phyloP scores from a whole-genome alignment of 2,888 invertebrate species.

The Ennomos erosarius region DNA sequence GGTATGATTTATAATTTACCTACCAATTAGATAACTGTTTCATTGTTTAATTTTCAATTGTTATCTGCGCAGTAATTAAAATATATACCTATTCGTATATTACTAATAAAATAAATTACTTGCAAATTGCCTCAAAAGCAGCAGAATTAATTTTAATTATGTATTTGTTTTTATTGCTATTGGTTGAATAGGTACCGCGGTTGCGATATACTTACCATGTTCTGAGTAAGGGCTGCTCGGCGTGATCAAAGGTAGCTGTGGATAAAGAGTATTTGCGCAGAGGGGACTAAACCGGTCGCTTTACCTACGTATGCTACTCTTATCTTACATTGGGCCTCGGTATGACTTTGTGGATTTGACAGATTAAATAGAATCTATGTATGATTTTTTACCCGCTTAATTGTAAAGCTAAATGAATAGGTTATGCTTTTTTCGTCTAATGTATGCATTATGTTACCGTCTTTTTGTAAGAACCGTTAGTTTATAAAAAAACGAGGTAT shows the following conservation, averaged over 20 bases:
- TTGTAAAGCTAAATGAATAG: too few relatives aligned
- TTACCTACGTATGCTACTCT: background rate
- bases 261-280: constrained; percentile 12
- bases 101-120: constrained; percentile 20
- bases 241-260: constrained; percentile 19
- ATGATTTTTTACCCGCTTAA: too few relatives aligned
- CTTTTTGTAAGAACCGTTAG: too few relatives aligned
- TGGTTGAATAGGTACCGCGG: constrained; percentile 12
- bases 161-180: constrained; percentile 29
- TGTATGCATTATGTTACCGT: too few relatives aligned
- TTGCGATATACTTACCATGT: constrained; percentile 6
- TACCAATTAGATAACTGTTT: too few relatives aligned
- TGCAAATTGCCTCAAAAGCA: constrained; percentile 18
- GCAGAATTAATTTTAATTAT: constrained; percentile 16
- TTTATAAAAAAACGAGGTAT: too few relatives aligned
- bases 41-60: too few relatives aligned
- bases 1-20: too few relatives aligned
- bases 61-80: constrained; percentile 17
- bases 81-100: constrained; percentile 2
- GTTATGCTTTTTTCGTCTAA: too few relatives aligned
- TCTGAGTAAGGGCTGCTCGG: constrained; percentile 25
- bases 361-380: too few relatives aligned
- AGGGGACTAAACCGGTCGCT: background rate
- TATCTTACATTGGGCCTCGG: too few relatives aligned
- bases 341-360: too few relatives aligned